Evolutionary conservation across 2,113 vertebrate genomes (phyloP), one percentile per base, ranked within the genome.

Genomic region (Saimiri boliviensis): DNA sequence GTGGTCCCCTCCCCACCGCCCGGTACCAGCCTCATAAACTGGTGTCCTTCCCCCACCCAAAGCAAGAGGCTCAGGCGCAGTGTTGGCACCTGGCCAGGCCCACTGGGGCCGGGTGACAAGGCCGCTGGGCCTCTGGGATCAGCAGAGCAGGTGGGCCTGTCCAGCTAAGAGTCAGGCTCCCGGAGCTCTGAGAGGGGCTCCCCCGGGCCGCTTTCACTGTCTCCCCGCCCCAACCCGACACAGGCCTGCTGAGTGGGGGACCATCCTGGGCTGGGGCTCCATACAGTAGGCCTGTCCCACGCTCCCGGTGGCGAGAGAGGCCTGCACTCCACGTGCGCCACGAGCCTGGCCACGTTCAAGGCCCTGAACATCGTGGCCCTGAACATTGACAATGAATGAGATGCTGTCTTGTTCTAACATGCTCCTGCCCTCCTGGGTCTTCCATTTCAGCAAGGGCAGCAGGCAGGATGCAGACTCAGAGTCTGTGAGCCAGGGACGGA

Each of bases 61-160:
- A 79, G 40, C 32, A 0, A 32, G 80, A 45, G 56, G 80, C 32
- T 54, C n/a, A 23, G 63, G 79, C 5, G 6, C 27, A 56, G n/a
- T 54, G 42, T 4, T 25, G 1, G 1, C 1, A 5, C 42, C 8
- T 0, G 6, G 54, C 27, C 54, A 35, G 66, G 52, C 30, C 13
- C 49, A 1, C 6, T 9, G 68, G 40, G 6, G 12, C 63, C 0
- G 0, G 23, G 21, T 30, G 47, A 54, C 32, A 30, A 63, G 0
- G 1, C 58, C 58, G 21, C 37, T 77, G 8, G 52, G 21, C 73
- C 52, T 60, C n/a, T 37, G 47, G 30, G 17, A 13, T n/a, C 45
- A 19, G 9, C 54, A 16, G 54, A 14, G 17, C 8, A 1, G 23
- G 5, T 8, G 32, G 85, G 23, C 25, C 52, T 63, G 60, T 30